A percentile compares a stretch with the other conserved stretches of the same genome.
These are phyloP conservation scores for Stenopsyche tienmushanensis DNA, from an alignment of 1,140 invertebrate species.

Conservation along the genomic window DNA sequence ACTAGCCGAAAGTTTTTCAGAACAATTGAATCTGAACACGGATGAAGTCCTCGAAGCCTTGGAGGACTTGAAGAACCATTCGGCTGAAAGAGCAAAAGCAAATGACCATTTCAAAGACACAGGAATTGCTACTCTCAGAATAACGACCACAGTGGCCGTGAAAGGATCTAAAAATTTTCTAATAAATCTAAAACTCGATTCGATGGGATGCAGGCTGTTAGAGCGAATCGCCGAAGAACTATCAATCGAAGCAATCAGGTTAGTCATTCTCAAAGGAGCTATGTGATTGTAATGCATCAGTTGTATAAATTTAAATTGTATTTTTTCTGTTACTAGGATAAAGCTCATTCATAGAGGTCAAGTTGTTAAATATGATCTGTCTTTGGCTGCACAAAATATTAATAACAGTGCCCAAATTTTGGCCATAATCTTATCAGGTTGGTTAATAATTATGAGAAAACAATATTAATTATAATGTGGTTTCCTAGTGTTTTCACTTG, in stretches of 20 bases:
- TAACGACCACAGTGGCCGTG: conserved; percentile 55
- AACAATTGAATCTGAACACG: conserved; percentile 55
- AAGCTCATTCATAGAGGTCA: conserved; percentile 69
- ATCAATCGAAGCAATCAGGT: conserved; percentile 51
- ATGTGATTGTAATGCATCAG: background rate
- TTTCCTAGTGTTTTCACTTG: too few species aligned
- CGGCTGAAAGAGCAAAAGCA: conserved; percentile 66
- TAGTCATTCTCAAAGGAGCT: conserved; percentile 25
- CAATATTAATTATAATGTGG: too few species aligned
- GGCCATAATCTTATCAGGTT: conserved; percentile 60
- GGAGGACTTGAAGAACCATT: conserved; percentile 64
- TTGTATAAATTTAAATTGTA: background rate
- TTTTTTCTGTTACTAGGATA: conserved; percentile 49
- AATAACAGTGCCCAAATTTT: conserved; percentile 70
- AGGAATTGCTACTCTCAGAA: conserved; percentile 63
- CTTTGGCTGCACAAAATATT: conserved; percentile 59
- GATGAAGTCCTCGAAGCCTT: conserved; percentile 57
- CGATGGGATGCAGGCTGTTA: conserved; percentile 59
- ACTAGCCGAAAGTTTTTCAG: conserved; percentile 57
- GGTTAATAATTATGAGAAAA: too few species aligned
- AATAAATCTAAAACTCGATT: conserved; percentile 54
- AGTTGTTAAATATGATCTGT: conserved; percentile 58
- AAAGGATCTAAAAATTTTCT: conserved; percentile 49
- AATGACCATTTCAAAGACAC: conserved; percentile 62
- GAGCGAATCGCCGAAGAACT: conserved; percentile 55